These are phyloP conservation scores for Halictus ligatus DNA, from an alignment of 2,888 invertebrate species.

Conservation along the genomic window DNA sequence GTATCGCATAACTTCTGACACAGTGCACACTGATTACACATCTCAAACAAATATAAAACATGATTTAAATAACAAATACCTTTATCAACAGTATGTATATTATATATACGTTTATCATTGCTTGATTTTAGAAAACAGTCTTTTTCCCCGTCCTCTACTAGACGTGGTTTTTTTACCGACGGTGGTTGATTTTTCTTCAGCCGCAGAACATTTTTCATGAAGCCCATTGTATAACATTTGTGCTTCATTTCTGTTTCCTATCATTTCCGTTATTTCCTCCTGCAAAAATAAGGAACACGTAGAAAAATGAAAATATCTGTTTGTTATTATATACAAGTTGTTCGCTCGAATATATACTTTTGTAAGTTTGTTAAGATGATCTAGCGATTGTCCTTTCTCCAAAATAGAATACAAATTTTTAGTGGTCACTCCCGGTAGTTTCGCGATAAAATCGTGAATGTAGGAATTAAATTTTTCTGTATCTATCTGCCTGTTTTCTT, in stretches of 20 bases:
- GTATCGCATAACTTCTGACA: conserved; percentile 17
- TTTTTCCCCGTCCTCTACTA: conserved; percentile 78
- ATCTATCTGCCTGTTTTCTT: conserved; percentile 85
- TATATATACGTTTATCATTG: conserved; percentile 31
- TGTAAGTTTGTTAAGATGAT: conserved; percentile 87
- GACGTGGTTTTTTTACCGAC: conserved; percentile 51
- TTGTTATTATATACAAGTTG: background rate
- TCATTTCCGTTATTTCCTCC: conserved; percentile 89
- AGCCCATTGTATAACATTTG: conserved; percentile 89
- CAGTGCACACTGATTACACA: background rate
- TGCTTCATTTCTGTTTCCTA: conserved; percentile 90
- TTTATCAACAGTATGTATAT: conserved; percentile 8
- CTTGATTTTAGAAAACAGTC: conserved; percentile 74
- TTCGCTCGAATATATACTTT: conserved; percentile 83
- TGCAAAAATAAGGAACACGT: conserved; percentile 76
- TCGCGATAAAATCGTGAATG: conserved; percentile 92
- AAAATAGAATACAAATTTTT: conserved; percentile 93
- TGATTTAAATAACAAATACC: background rate
- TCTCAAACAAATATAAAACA: background rate
- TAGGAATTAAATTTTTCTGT: conserved; percentile 89
- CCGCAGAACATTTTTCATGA: conserved; percentile 88
- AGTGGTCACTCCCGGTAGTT: conserved; percentile 94
- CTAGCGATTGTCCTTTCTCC: conserved; percentile 90
- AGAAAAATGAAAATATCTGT: background rate
- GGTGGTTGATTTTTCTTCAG: conserved; percentile 81